Percentiles rank a stretch among this genome's conserved stretches.
These are phyloP conservation scores for Panzeria rudis DNA, from an alignment of 2,888 invertebrate genomes.

Conservation along the genomic window DNA sequence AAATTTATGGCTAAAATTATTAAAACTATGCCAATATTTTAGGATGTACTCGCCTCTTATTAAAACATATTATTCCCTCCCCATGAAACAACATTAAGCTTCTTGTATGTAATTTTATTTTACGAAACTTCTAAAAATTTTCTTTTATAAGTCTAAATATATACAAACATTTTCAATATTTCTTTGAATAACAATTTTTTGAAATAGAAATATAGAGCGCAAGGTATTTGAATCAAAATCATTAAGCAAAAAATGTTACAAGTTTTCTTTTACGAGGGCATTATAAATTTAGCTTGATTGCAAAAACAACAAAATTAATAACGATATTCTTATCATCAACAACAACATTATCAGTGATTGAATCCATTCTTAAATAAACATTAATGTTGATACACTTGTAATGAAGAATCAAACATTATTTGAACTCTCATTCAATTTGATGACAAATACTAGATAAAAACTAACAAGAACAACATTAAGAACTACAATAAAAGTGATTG, in stretches of 20 bases:
- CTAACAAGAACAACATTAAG: conserved; percentile 5
- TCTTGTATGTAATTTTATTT: no score
- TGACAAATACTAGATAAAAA: conserved; percentile 9
- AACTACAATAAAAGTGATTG: conserved; percentile 43
- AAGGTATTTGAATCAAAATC: background rate
- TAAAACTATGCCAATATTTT: no score
- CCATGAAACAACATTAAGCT: no score
- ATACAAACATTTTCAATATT: no score
- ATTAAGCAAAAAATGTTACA: background rate
- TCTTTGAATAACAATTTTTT: no score
- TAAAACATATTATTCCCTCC: no score
- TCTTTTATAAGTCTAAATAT: no score
- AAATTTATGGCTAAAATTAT: background rate
- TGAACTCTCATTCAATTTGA: conserved; percentile 23
- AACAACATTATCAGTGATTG: conserved; percentile 30
- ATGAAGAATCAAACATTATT: conserved; percentile 46
- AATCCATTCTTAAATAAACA: conserved; percentile 42
- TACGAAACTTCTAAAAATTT: no score
- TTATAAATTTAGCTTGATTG: background rate
- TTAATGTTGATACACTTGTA: conserved; percentile 20
- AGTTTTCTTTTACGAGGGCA: background rate
- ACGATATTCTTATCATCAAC: background rate
- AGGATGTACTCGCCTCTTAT: no score
- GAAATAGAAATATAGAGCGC: background rate
- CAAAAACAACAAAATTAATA: conserved; percentile 3